These are phyloP conservation scores for Orbicella faveolata DNA, from an alignment of 64 coral and sea anemone genomes.

Conservation along the genomic window DNA sequence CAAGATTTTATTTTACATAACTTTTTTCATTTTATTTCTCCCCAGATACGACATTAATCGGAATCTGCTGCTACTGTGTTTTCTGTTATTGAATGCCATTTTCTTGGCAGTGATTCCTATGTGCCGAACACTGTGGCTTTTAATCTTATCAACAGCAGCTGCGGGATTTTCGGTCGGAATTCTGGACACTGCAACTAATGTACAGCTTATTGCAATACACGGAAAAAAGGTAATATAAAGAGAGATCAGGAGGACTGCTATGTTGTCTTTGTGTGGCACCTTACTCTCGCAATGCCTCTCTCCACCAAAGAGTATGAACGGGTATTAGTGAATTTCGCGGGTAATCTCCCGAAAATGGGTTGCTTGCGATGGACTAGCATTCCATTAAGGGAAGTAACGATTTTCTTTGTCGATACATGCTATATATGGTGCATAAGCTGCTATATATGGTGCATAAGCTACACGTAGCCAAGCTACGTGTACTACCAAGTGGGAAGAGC, in stretches of 20 bases:
- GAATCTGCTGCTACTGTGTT: constrained; percentile 74
- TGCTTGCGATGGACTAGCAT: not conserved
- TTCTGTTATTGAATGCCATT: constrained; percentile 65
- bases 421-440: too few species aligned
- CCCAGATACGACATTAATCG: constrained; percentile 82
- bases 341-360: not conserved
- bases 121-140: constrained; percentile 77
- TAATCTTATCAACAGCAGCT: constrained; percentile 76
- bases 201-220: constrained; percentile 76
- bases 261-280: not conserved
- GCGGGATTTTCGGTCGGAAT: constrained; percentile 87
- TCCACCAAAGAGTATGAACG: not conserved
- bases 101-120: constrained; percentile 78
- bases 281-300: not conserved
- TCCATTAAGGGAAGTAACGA: not conserved
- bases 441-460: too few species aligned
- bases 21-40: not conserved
- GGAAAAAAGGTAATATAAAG: constrained; percentile 58
- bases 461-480: not conserved
- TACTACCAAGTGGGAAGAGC: too few species aligned
- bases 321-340: not conserved
- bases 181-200: constrained; percentile 85
- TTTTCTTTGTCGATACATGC: not conserved
- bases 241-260: not conserved
- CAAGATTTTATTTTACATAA: not conserved